Conservation (phyloP, 2,113 vertebrate genomes). For the Eidolon helvum region DNA sequence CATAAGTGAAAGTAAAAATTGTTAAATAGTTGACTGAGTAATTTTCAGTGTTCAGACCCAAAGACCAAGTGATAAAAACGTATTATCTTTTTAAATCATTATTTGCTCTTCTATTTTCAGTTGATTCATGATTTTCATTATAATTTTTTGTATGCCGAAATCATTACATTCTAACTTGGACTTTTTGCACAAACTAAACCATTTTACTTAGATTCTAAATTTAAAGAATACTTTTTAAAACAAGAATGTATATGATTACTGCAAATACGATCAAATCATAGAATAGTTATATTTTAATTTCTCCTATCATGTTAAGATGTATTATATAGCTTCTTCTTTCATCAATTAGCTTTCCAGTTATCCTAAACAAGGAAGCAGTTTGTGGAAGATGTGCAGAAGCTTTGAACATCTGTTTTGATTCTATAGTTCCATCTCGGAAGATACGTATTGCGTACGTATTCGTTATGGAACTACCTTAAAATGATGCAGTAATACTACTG, state of each 20-base stretch:
- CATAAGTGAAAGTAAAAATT: not conserved
- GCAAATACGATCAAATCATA: not conserved
- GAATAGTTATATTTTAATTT: not conserved
- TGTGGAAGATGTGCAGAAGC: not conserved
- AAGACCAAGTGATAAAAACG: not conserved
- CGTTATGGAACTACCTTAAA: not conserved
- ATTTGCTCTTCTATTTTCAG: not conserved
- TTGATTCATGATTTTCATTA: conserved; percentile 18
- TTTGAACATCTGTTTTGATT: not conserved
- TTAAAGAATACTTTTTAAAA: not conserved
- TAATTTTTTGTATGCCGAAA: conserved; percentile 45
- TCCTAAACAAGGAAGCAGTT: not conserved
- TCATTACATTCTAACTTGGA: conserved; percentile 44
- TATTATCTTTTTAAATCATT: not conserved
- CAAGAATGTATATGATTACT: not conserved
- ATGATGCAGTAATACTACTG: not conserved
- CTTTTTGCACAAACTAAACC: not conserved
- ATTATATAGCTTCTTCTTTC: not conserved
- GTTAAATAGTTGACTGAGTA: not conserved
- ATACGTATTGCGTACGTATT: not conserved
- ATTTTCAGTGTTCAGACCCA: not conserved
- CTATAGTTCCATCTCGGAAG: not conserved
- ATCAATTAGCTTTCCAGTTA: not conserved
- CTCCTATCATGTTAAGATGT: not conserved
- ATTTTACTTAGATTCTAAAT: conserved; percentile 11